Base-by-base conservation (phyloP, 2,888 invertebrate species). In the Lasioglossum lativentre region DNA sequence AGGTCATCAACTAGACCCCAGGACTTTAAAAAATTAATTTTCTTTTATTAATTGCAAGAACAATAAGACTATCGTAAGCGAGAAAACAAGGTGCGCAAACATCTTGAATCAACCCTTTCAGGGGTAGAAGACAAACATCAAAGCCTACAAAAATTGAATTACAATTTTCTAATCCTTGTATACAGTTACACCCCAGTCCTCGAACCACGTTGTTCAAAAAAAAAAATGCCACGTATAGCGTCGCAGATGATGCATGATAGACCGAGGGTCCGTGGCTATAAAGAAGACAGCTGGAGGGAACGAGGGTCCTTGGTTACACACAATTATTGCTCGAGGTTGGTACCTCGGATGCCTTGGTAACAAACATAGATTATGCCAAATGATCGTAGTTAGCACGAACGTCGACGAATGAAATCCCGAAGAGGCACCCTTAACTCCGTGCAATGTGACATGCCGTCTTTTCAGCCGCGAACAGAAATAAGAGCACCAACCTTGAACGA, bases 401-500 rank as follows among this genome's bases (percentile, higher is more conserved):
- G 47, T 6, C 19, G 19, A 19, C 19, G 19, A 6, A 47, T 19
- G 6, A 47, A 19, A 47, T 23, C 19, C 47, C 19, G 47, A 19
- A 47, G 19, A 16, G 19, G 16, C 47, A 19, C 47, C 16, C 47
- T 19, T 19, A 19, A 47, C 19, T 47, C 19, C 1, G 6, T 47
- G 19, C 19, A 47, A 5, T 23, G 4, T 14, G 0, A 0, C 19
- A 47, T 6, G 47, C 19, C 14, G 19, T 23, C 19, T 19, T 19
- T 2, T 0, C n/a, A 56, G 14, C 14, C 1, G 14, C 2, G 4
- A 27, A 27, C 14, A 59, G 27, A 59, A 27, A 14, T 27, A 14
- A 30, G 14, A 38, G 0, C 19, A 30, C 85, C 23, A 63, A 86
- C 86, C 86, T 86, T 86, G 86, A 85, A 85, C 75, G 68, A 71